Evolutionary conservation across 2,888 invertebrate genomes (phyloP), one percentile per base, ranked within the genome.

Genomic region (Epistrophella euchroma): DNA sequence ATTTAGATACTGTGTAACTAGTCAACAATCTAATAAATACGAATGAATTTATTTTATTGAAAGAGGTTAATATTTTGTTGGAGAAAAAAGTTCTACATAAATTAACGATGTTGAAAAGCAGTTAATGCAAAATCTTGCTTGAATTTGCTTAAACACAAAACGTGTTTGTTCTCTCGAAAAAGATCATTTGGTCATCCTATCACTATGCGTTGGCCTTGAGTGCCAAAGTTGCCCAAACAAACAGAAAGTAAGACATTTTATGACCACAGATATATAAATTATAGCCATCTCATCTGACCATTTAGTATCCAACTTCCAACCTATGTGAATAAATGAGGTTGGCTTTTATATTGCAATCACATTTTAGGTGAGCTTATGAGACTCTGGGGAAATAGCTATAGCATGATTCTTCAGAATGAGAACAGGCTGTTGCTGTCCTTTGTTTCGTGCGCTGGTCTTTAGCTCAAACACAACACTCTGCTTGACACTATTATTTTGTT

Each of bases 311-410:
- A 52, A 47, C 47, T 60, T 52, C 17, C 56, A 60, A 64, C 43
- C 64, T 60, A 72, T 76, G 80, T 85, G n/a, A 76, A 85, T 73
- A 81, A 85, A 81, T 85, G 68, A 22, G 81, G 60, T 75, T 35
- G 50, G 50, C 62, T 60, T 52, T 62, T 56, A 85, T 56, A 85
- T 62, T 72, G 56, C 77, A 77, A 72, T 71, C 81, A 82, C 81
- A 76, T 77, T 72, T 75, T 60, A 66, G 76, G 75, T 43, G 75
- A 43, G 28, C 74, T 85, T 85, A 81, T 72, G 81, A 28, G 45
- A 40, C 76, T 76, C 68, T 60, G 25, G 85, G 81, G 81, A 32
- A 25, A 40, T 4, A 52, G 22, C 22, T 15, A 7, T 32, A 32
- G 32, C 32, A 28, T 4, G 45, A 45, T 19, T 22, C 40, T 40